Base-by-base conservation (phyloP, 2,113 vertebrate genomes). In the Psophia crepitans region DNA sequence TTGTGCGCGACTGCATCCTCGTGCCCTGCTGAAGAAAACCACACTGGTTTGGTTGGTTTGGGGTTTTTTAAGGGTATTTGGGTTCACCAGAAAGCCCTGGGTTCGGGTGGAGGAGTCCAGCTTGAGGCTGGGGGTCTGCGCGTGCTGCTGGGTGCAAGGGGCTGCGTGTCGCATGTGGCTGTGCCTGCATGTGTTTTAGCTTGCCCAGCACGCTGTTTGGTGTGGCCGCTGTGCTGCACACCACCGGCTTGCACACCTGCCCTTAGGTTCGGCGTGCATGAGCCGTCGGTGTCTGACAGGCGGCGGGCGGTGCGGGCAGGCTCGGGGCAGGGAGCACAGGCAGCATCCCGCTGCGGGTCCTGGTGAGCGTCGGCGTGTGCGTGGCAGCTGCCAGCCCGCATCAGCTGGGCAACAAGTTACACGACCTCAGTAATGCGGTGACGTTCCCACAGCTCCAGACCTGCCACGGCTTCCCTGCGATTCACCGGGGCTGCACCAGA, bases 231-330 rank as follows among this genome's bases (percentile, higher is more conserved):
- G 79, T 19, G 61, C 43, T 43, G 32, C 56, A 1, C 1, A 35
- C 18, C 4, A 2, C n/a, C 12, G 6, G 28, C 44, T 84, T 44
- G 32, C 63, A 58, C 39, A 14, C 14, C n/a, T 27, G 9, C 57
- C 35, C 61, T n/a, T 41, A 73, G 33, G 35, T 27, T 77, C 17
- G n/a, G 48, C 65, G 56, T 3, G 0, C 30, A 12, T 4, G 14
- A 81, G 48, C 56, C 4, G 4, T 20, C 3, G 0, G n/a, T n/a
- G 46, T n/a, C 44, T 46, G 27, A 0, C 1, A 7, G 43, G 53
- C 43, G 75, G 73, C 3, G 21, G 9, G 39, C 27, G 33, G 5
- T 39, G 21, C 35, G 30, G 58, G 68, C 49, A 80, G 46, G 58
- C 6, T 5, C 12, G 3, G 11, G 22, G 58, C 37, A 35, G 60